Conservation (phyloP, 2,113 vertebrate genomes). For the Macrotis lagotis region DNA sequence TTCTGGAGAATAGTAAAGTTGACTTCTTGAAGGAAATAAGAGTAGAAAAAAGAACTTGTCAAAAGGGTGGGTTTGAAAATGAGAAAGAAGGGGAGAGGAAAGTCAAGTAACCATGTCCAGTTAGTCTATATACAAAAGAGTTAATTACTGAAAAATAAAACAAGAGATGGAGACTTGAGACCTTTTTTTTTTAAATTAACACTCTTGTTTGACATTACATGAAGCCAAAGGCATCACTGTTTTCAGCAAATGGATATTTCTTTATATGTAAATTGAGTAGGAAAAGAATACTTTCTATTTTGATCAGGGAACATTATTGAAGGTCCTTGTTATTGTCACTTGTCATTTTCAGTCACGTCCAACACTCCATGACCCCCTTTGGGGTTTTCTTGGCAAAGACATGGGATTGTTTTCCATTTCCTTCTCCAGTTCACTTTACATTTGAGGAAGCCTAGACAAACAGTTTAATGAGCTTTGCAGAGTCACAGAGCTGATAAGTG, state of each 20-base stretch:
- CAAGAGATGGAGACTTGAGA: not conserved
- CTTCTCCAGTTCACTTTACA: not conserved
- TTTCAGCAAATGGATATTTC: not conserved
- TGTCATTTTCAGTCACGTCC: not conserved
- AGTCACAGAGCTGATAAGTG: not conserved
- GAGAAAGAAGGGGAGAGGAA: not conserved
- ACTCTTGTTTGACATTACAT: not conserved
- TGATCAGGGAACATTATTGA: not conserved
- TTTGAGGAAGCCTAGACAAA: not conserved
- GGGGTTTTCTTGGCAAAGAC: not conserved
- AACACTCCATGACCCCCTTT: not conserved
- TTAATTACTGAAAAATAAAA: not conserved
- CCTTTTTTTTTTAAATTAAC: not conserved
- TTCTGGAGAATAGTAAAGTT: not conserved
- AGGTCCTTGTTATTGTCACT: not conserved
- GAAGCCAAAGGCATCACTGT: not conserved
- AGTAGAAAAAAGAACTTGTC: not conserved
- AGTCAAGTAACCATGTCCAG: not conserved
- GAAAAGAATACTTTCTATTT: not conserved
- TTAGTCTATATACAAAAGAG: not conserved
- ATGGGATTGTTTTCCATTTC: not conserved
- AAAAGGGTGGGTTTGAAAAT: not conserved
- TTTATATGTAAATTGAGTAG: not conserved
- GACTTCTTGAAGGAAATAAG: not conserved
- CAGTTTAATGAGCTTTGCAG: not conserved